Conservation (phyloP, 1,140 invertebrate genomes). For the Trissolcus basalis region DNA sequence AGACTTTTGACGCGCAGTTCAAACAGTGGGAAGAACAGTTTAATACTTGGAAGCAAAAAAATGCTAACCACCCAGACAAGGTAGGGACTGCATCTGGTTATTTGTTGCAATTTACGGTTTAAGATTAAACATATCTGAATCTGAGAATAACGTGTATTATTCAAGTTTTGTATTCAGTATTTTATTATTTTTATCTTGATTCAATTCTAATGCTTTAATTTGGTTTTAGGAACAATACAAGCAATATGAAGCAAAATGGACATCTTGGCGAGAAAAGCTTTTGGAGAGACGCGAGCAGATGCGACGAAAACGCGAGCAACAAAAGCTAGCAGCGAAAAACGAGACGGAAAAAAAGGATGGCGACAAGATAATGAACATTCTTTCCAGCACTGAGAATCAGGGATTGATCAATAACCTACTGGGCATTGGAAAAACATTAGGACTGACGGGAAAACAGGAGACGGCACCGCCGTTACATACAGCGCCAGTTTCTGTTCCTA, state of each 20-base stretch:
- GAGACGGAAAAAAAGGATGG: conserved; percentile 68
- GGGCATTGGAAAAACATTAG: conserved; percentile 73
- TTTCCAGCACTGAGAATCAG: conserved; percentile 74
- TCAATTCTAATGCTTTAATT: too few species aligned
- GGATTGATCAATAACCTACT: conserved; percentile 72
- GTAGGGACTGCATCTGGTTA: conserved; percentile 64
- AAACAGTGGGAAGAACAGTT: conserved; percentile 90
- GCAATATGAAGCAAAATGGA: conserved; percentile 89
- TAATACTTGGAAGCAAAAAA: conserved; percentile 88
- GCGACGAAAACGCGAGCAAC: conserved; percentile 80
- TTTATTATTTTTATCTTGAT: too few species aligned
- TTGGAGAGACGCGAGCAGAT: conserved; percentile 87
- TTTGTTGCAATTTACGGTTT: too few species aligned
- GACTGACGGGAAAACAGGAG: conserved; percentile 70
- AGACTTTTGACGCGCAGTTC: conserved; percentile 87
- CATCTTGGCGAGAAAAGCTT: conserved; percentile 85
- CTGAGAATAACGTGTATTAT: too few species aligned
- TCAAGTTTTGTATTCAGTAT: too few species aligned
- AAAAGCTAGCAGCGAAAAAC: conserved; percentile 65
- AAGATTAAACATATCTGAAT: too few species aligned
- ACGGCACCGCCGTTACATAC: conserved; percentile 29
- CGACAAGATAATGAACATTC: conserved; percentile 73
- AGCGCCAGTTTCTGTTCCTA: conserved; percentile 4
- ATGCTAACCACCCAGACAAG: conserved; percentile 90
- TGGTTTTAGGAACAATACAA: conserved; percentile 82